Base-by-base conservation (phyloP, 1,140 invertebrate species). In the Phymastichus coffea region DNA sequence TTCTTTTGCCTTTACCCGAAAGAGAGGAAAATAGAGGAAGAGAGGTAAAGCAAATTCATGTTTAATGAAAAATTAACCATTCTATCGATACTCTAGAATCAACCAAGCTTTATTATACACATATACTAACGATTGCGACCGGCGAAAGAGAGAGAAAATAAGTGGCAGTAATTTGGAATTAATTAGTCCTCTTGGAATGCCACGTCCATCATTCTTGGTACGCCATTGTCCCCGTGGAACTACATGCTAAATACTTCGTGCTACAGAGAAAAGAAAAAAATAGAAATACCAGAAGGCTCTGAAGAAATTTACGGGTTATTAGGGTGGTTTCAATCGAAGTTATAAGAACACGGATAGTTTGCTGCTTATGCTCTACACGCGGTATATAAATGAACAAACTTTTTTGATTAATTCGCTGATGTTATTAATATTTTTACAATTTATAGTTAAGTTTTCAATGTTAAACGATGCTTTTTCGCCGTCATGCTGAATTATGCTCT, bases 161-260 rank as follows among this genome's bases (percentile, higher is more conserved):
- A 47, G 43, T 28, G 22, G 20, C 6, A 14, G 15, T 56, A 46
- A 57, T 48, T 57, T 48, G 41, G 40, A 57, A 49, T 57, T 49
- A 41, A 57, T 48, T 49, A 14, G 19, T n/a, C 23, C 35, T 46
- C 12, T 23, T 55, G 44, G 23, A 56, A 33, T 19, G 33, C 28
- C 43, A 47, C 43, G 28, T 47, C n/a, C n/a, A n/a, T 56, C 23
- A 56, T 56, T 30, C 14, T 30, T 17, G 4, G 19, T 30, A 49
- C 38, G 35, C 41, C 28, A 57, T 47, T 57, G 25, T 41, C 35
- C 7, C n/a, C 17, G 38, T 40, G 4, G 30, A 23, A 44, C 4
- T 15, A 37, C 7, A 22, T 23, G 25, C 6, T 37, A 23, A 37
- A 49, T 23, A 37, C 37, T 49, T 23, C 8, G 7, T 25, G 33